A percentile compares a stretch with the other conserved stretches of the same genome.
Conservation (phyloP, 2,888 invertebrate species). For the Malachius bipustulatus region DNA sequence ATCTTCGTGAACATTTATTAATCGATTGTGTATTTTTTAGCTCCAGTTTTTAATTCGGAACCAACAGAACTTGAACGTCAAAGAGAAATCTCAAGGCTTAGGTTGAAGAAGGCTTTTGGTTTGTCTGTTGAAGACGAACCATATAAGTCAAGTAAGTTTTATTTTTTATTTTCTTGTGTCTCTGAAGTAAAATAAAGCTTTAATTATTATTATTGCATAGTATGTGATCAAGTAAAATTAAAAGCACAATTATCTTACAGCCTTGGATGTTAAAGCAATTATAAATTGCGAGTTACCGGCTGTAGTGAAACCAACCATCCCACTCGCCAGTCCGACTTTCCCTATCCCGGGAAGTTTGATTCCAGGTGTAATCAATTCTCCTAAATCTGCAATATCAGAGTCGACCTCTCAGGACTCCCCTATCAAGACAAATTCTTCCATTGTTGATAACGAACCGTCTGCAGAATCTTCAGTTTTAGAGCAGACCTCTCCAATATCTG, state of each 20-base stretch:
- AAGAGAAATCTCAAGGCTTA: slow-evolving; percentile 75
- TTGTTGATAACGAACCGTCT: background rate
- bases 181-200: background rate
- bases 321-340: slow-evolving; percentile 28
- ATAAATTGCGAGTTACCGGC: slow-evolving; percentile 30
- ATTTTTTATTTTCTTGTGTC: slow-evolving; percentile 7
- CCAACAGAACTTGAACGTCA: slow-evolving; percentile 78
- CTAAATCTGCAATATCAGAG: background rate
- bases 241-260: slow-evolving; percentile 23
- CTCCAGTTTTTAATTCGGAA: slow-evolving; percentile 64
- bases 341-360: slow-evolving; percentile 27
- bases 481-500: background rate
- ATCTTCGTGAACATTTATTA: slow-evolving; percentile 7
- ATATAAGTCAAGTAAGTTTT: slow-evolving; percentile 42
- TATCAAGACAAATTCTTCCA: slow-evolving; percentile 5
- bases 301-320: slow-evolving; percentile 21
- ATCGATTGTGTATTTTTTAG: slow-evolving; percentile 34
- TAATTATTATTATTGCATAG: background rate
- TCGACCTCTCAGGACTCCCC: slow-evolving; percentile 6
- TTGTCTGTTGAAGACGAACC: slow-evolving; percentile 56
- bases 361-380: slow-evolving; percentile 15
- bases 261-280: slow-evolving; percentile 31
- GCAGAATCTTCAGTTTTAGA: background rate
- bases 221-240: too few species aligned
- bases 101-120: slow-evolving; percentile 73